A percentile compares a stretch with the other conserved stretches of the same genome.
Evolutionary conservation across 2,113 vertebrate species (phyloP).

Genomic region (Cephalophus harveyi): DNA sequence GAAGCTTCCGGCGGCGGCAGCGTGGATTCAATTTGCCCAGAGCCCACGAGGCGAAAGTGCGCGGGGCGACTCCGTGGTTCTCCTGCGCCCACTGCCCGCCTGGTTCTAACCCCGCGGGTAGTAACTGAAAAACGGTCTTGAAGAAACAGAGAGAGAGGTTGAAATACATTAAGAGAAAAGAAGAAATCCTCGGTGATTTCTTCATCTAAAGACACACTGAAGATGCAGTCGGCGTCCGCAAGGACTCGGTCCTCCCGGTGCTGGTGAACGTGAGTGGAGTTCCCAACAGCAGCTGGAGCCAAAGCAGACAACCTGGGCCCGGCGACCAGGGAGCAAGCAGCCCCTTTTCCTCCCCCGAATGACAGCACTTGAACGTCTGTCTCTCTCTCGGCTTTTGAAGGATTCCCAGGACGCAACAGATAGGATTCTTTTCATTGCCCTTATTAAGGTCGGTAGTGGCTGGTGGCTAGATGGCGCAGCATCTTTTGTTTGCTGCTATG

Average conservation of each 20-base stretch:
- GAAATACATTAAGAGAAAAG: not conserved
- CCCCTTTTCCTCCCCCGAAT: not conserved
- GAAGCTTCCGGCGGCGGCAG: accelerated
- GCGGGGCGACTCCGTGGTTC: not conserved
- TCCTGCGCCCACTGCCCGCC: not conserved
- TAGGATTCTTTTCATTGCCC: not conserved
- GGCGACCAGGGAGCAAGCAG: not conserved
- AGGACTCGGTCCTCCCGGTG: not conserved
- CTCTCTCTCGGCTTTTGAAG: not conserved
- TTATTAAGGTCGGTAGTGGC: not conserved
- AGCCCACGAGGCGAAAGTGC: not conserved
- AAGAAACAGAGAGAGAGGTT: not conserved
- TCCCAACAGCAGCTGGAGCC: not conserved
- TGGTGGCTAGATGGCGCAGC: not conserved
- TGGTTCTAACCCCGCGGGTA: not conserved
- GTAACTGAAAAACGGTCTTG: not conserved
- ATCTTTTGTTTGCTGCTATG: not conserved
- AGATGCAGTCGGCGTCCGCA: not conserved
- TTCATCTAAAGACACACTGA: not conserved
- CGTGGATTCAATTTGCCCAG: accelerated
- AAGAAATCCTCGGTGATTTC: not conserved
- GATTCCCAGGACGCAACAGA: not conserved
- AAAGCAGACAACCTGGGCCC: not conserved
- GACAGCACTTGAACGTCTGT: not conserved
- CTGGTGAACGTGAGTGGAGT: not conserved